Evolutionary conservation across 2,113 vertebrate genomes (phyloP).

Genomic region (Ictalurus furcatus): DNA sequence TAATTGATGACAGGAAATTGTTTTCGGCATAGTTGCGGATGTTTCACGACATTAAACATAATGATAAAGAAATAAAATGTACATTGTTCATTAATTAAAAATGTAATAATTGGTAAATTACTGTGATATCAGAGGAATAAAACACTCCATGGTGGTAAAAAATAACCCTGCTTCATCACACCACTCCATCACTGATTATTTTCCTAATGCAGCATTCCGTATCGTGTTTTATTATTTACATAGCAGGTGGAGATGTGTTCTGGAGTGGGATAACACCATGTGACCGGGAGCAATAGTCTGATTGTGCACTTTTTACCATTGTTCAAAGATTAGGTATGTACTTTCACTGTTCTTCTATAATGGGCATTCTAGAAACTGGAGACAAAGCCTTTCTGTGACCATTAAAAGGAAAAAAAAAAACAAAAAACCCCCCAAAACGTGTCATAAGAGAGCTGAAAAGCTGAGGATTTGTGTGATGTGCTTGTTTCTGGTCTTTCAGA

Average conservation of each 20-base stretch:
- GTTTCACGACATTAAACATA: no score
- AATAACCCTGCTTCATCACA: not conserved
- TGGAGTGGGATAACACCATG: not conserved
- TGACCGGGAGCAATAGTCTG: not conserved
- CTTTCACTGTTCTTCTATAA: not conserved
- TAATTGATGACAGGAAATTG: no score
- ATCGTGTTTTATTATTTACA: not conserved
- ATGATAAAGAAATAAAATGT: no score
- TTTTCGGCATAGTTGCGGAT: no score
- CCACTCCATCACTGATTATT: not conserved
- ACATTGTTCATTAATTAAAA: no score
- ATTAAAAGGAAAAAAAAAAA: not conserved
- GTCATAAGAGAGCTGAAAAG: not conserved
- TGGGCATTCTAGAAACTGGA: not conserved
- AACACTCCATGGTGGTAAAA: not conserved
- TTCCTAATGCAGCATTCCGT: not conserved
- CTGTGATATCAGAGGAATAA: not conserved
- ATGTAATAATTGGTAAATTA: no score
- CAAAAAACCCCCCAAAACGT: not conserved
- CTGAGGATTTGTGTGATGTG: not conserved
- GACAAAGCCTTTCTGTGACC: not conserved
- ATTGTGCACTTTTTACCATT: not conserved
- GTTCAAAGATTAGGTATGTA: not conserved
- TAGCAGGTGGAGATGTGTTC: not conserved
- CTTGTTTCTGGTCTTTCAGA: not conserved